Evolutionary conservation across 2,888 invertebrate species (phyloP), one percentile per base, ranked within the genome.

Genomic region (Anticlea derivata): DNA sequence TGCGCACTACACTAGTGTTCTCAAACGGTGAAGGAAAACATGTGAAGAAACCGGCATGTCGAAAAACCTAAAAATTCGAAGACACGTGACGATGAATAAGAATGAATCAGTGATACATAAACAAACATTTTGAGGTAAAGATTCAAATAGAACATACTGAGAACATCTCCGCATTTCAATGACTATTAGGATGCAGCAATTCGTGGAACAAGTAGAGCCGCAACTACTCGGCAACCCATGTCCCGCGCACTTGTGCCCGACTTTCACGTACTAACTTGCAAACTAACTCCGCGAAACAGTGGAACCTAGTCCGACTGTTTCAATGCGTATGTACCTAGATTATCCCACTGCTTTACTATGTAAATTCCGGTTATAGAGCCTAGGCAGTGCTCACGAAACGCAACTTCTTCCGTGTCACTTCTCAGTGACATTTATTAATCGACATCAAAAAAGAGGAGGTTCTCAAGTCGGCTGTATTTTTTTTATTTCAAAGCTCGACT

Each of bases 211-310:
- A 52, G 43, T 51, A 27, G 46, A 38, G 53, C 62, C 60, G 35
- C 60, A 60, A 55, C 50, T 57, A 34, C 40, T 40, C 27, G 8
- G 29, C 44, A 27, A 49, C 38, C 51, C 52, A 44, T 56, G 56
- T 55, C 54, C 37, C 48, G 47, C 38, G 17, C 61, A 55, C 55
- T 57, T 48, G 52, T 41, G 54, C 35, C 34, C 53, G 27, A 44
- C 45, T 49, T 40, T 34, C 40, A 41, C 45, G 37, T 45, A 41
- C 52, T 40, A 54, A 55, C 50, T 49, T 51, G 50, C 38, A 8
- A 51, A 56, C 43, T 56, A 51, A 49, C 54, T 54, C 47, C 24
- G 55, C 29, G 30, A 35, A 49, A 34, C 46, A 47, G 41, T 26
- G 23, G 31, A 35, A 43, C 31, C 37, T 10, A 35, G 34, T 48